Conservation (phyloP, 1,140 invertebrate genomes). For the Cecropterus lyciades region DNA sequence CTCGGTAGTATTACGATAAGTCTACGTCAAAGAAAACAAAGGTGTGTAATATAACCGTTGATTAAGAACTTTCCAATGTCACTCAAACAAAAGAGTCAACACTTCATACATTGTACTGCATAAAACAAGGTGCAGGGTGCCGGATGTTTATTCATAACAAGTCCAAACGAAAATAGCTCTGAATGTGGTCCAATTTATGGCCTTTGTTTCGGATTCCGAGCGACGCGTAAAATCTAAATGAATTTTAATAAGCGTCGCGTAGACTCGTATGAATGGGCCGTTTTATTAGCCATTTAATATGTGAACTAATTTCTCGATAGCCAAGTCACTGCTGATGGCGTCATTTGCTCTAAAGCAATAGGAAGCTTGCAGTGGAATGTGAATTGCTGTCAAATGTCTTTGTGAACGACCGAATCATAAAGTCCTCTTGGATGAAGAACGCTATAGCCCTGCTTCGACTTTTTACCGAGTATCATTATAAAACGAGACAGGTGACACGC, state of each 20-base stretch:
- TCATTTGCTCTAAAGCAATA: constrained; percentile 47
- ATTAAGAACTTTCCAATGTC: constrained; percentile 50
- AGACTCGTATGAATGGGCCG: background rate
- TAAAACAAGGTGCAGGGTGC: constrained; percentile 59
- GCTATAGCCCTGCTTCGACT: constrained; percentile 22
- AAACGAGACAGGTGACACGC: constrained; percentile 62
- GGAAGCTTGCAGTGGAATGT: constrained; percentile 33
- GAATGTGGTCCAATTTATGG: constrained; percentile 51
- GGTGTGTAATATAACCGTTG: constrained; percentile 28
- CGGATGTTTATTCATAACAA: constrained; percentile 68
- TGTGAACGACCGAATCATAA: constrained; percentile 32
- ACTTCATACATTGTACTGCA: constrained; percentile 54
- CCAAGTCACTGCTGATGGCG: constrained; percentile 26
- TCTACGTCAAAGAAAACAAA: constrained; percentile 28
- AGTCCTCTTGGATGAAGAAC: constrained; percentile 23
- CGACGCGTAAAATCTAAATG: constrained; percentile 35
- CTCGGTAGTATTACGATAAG: constrained; percentile 21
- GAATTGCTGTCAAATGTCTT: constrained; percentile 48
- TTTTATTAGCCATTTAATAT: background rate
- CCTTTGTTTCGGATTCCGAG: constrained; percentile 48
- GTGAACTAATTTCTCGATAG: constrained; percentile 8
- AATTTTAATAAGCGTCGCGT: constrained; percentile 24
- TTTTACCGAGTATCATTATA: constrained; percentile 44
- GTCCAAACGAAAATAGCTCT: constrained; percentile 60
- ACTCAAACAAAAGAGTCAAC: constrained; percentile 59